Base-by-base conservation (phyloP, 2,113 vertebrate genomes). In the Pelecanoides urinatrix region DNA sequence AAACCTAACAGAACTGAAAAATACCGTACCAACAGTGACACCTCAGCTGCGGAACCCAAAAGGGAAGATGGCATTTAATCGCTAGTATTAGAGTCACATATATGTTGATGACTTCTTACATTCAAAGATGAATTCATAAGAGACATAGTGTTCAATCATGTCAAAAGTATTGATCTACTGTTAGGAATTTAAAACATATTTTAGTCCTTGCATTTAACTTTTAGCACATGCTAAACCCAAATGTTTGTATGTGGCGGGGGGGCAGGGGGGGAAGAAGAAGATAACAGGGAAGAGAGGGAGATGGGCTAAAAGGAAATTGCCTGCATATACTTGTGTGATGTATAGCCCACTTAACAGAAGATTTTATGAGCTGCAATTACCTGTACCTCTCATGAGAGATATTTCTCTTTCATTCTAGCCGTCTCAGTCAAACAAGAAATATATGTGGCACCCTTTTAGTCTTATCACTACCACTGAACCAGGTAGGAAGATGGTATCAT, bases 311-410 rank as follows among this genome's bases (percentile, higher is more conserved):
- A 86, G 68, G 63, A 96, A 92, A 94, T 91, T 84, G 49, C 56
- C 63, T 80, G 67, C 13, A 27, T 86, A 83, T 47, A 86, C 56
- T 92, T 53, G 3, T 79, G 44, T 90, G 63, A 96, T 90, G 16
- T 67, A 86, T 58, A 92, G 68, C 20, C 45, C 42, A 92, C 88
- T 95, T 86, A 93, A 73, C n/a, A 73, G 71, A 91, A 29, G 78
- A 71, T 67, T 92, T 96, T 82, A 92, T 77, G 88, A 73, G 47
- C 12, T 88, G 40, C 63, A 92, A 83, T 95, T 94, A 92, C 42
- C 45, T 68, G 61, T 67, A 42, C 12, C 17, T 96, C 82, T 86
- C 88, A 70, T 38, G 85, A 93, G 78, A 92, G 63, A 58, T 23
- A 75, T 93, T 79, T 72, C 88, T 73, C 62, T 81, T 93, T 88